These are phyloP conservation scores for Calvadosia cruxmelitensis DNA, from an alignment of 30 jellyfish, hydroid and myxozoan species.

Conservation along the genomic window DNA sequence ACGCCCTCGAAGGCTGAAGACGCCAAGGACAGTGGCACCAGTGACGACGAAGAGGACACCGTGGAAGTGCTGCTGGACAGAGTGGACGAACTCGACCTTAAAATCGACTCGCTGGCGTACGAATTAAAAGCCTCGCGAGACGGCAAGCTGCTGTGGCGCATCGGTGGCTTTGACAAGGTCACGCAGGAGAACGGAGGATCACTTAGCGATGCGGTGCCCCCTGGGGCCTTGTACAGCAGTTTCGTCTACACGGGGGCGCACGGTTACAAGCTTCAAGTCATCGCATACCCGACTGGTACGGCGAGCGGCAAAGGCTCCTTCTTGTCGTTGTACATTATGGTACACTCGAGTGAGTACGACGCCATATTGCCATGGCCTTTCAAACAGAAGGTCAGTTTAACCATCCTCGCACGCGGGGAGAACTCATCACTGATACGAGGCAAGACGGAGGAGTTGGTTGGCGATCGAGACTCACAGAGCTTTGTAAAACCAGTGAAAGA, in stretches of 20 bases:
- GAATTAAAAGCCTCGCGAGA: slow-evolving; percentile 36
- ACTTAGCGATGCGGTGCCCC: slow-evolving; percentile 15
- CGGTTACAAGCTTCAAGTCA: slow-evolving; percentile 57
- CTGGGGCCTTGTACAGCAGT: slow-evolving; percentile 27
- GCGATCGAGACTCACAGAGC: slow-evolving; percentile 53
- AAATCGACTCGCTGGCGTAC: slow-evolving; percentile 14
- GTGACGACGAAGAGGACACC: background rate
- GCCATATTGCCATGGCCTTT: slow-evolving; percentile 63
- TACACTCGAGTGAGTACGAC: slow-evolving; percentile 50
- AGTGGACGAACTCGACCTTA: slow-evolving; percentile 38
- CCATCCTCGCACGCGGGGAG: slow-evolving; percentile 24
- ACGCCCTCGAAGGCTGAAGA: background rate
- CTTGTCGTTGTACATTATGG: slow-evolving; percentile 39
- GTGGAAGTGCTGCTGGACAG: slow-evolving; percentile 44
- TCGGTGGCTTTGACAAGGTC: slow-evolving; percentile 7
- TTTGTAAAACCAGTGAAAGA: slow-evolving; percentile 39
- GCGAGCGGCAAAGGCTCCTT: slow-evolving; percentile 59
- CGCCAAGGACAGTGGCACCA: background rate
- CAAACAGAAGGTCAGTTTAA: slow-evolving; percentile 38
- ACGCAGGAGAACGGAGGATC: slow-evolving; percentile 2
- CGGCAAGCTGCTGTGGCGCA: slow-evolving; percentile 65
- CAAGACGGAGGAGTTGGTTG: slow-evolving; percentile 37
- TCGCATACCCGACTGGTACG: slow-evolving; percentile 45
- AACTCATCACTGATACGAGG: background rate
- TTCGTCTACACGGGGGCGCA: slow-evolving; percentile 54